These are phyloP conservation scores for Salticus scenicus DNA, from an alignment of 2,888 invertebrate genomes.

Conservation along the genomic window DNA sequence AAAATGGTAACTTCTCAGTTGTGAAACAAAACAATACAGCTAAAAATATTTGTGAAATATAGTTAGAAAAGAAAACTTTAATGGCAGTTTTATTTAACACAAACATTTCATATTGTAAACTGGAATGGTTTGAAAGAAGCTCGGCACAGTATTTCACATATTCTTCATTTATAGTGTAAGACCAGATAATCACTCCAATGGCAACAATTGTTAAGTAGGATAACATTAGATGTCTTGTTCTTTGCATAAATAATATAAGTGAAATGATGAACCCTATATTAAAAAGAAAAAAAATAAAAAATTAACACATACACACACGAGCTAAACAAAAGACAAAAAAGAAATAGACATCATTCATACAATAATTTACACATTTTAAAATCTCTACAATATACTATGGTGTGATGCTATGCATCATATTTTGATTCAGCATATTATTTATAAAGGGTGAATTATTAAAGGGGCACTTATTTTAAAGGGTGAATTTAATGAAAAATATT, in stretches of 20 bases:
- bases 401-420: background rate
- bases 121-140: conserved; percentile 58
- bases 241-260: conserved; percentile 74
- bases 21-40: conserved; percentile 71
- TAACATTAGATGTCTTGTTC: conserved; percentile 89
- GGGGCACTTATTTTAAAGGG: no score
- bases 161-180: conserved; percentile 78
- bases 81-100: conserved; percentile 67
- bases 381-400: no score
- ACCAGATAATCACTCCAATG: conserved; percentile 86
- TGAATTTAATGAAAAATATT: no score
- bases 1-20: conserved; percentile 44
- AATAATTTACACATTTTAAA: no score
- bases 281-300: no score
- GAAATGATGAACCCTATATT: conserved; percentile 72
- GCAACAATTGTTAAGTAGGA: conserved; percentile 92
- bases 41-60: conserved; percentile 70
- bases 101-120: conserved; percentile 69
- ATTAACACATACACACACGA: no score
- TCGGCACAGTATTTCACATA: conserved; percentile 70
- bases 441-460: no score
- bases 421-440: background rate
- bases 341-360: no score
- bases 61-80: conserved; percentile 69
- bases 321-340: no score